Conservation (phyloP, 2,888 invertebrate species). For the Argyresthia goedartella region DNA sequence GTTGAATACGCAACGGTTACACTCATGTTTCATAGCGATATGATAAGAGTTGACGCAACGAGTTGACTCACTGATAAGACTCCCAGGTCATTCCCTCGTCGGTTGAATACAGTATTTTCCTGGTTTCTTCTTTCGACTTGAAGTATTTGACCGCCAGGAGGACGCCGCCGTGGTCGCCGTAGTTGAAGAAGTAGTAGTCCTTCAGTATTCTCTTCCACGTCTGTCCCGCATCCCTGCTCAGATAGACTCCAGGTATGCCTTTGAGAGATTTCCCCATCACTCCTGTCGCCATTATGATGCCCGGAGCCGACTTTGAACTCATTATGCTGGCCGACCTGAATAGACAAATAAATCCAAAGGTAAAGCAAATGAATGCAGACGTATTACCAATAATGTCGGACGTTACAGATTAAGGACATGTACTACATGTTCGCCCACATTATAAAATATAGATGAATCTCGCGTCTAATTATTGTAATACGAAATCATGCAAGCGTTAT, state of each 20-base stretch:
- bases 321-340: conserved; percentile 82
- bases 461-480: too few species aligned
- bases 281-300: conserved; percentile 89
- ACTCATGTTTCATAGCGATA: background rate
- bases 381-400: too few species aligned
- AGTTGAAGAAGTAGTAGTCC: conserved; percentile 87
- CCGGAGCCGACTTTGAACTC: conserved; percentile 89
- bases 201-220: conserved; percentile 86
- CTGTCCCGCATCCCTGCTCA: conserved; percentile 85
- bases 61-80: conserved; percentile 63
- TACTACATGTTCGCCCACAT: too few species aligned
- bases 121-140: conserved; percentile 81
- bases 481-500: too few species aligned
- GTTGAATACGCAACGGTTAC: background rate
- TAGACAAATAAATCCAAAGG: conserved; percentile 6
- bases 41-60: background rate
- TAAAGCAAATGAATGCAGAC: background rate
- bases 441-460: too few species aligned
- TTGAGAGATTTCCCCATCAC: conserved; percentile 83
- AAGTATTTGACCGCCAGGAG: conserved; percentile 88
- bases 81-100: conserved; percentile 90
- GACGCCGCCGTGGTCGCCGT: conserved; percentile 93
- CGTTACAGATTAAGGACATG: too few species aligned
- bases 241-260: conserved; percentile 83
- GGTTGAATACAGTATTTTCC: conserved; percentile 84